Evolutionary conservation across 2,888 invertebrate genomes (phyloP), one percentile per base, ranked within the genome.

Genomic region (Drosophila nr. perissopoda): DNA sequence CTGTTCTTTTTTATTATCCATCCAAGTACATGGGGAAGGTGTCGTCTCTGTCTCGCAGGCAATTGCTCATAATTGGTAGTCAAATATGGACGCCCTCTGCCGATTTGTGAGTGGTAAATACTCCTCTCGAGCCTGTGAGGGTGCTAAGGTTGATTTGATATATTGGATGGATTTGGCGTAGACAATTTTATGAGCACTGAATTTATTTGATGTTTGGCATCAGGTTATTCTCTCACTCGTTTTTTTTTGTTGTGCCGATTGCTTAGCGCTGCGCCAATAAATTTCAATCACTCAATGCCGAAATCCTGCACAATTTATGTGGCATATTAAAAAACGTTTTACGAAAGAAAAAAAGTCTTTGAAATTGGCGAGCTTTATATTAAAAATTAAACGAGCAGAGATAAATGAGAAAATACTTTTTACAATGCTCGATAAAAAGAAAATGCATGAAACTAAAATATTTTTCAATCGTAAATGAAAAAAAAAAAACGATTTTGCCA

Each of bases 41-140:
- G 77, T 63, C 34, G 48, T 25, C 60, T 21, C 64, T 63, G 42
- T 61, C 66, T 56, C 46, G 49, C 60, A 27, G 68, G 83, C 82
- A 88, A 90, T 88, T 86, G 90, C 90, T 88, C 89, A 87, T 90
- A 87, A 86, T 89, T 83, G 83, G 81, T 79, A 81, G 83, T 79
- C 82, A 76, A 79, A 85, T 77, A 72, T 71, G 79, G 58, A 70
- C 81, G 79, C 70, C 68, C 70, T 64, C 56, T 53, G 73, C 21
- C 65, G 73, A 73, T 72, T 63, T 81, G 73, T 66, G 63, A 61
- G 54, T 48, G 71, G 60, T 71, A 38, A 71, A 53, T 53, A 61
- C 77, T 62, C 33, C 46, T 63, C 25, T 21, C n/a, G 36, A 13
- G 34, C 36, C 42, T 31, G 42, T 52, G 56, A 56, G 49, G 36